Evolutionary conservation across 2,797 vertebrate genomes (phyloP).

Genomic region (Enteromius thamalakanensis): DNA sequence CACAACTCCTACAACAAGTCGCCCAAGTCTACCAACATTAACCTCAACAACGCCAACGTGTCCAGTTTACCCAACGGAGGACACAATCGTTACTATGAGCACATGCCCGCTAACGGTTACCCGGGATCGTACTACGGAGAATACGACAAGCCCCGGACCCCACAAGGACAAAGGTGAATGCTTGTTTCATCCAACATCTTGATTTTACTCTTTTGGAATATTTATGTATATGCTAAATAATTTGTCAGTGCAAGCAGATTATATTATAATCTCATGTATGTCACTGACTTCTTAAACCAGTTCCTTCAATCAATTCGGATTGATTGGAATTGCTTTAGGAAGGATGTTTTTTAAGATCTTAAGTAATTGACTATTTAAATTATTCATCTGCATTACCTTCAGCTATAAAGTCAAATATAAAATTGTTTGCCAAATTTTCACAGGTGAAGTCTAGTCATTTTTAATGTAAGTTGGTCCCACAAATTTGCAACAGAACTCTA

Average conservation of each 20-base stretch:
- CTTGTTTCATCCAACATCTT: background rate
- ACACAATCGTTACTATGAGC: slow-evolving; percentile 84
- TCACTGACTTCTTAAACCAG: background rate
- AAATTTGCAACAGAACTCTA: background rate
- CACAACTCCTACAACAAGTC: slow-evolving; percentile 86
- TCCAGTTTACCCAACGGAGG: slow-evolving; percentile 91
- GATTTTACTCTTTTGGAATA: background rate
- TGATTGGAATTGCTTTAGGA: slow-evolving; percentile 7
- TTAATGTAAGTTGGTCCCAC: background rate
- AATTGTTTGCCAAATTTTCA: background rate
- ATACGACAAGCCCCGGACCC: slow-evolving; percentile 83
- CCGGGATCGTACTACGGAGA: slow-evolving; percentile 80
- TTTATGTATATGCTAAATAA: background rate
- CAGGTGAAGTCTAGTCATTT: background rate
- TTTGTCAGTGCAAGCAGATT: background rate
- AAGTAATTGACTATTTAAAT: background rate
- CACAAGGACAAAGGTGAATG: slow-evolving; percentile 90
- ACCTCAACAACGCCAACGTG: slow-evolving; percentile 98
- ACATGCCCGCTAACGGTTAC: slow-evolving; percentile 83
- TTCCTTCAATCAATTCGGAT: background rate
- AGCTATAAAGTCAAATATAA: background rate
- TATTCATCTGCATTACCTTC: background rate
- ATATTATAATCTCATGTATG: background rate
- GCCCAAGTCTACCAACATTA: slow-evolving; percentile 97
- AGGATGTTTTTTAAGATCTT: background rate